phyloP scores from a whole-genome alignment of 2,113 vertebrate genomes.

The Etia nguti region DNA sequence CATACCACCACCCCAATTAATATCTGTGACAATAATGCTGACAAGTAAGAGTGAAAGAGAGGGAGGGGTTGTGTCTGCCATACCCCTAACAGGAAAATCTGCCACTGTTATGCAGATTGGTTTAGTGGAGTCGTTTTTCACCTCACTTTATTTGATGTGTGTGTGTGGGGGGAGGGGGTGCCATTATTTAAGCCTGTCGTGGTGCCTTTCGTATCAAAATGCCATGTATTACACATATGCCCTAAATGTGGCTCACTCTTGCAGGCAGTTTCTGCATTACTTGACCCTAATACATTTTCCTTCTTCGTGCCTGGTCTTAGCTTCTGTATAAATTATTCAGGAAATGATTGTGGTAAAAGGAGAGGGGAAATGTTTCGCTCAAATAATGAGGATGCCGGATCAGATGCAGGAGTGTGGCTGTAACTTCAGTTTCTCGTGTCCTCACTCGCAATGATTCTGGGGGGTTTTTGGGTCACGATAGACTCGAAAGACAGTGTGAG shows the following conservation, averaged over 20 bases:
- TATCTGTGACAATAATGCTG: conserved; percentile 33
- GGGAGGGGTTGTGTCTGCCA: conserved; percentile 20
- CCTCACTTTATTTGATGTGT: conserved; percentile 22
- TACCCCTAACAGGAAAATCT: conserved; percentile 26
- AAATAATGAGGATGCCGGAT: conserved; percentile 6
- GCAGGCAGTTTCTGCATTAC: conserved; percentile 34
- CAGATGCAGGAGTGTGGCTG: background rate
- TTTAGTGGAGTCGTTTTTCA: conserved; percentile 14
- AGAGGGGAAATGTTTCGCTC: conserved; percentile 23
- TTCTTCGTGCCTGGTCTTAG: conserved; percentile 48
- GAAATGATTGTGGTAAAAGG: conserved; percentile 52
- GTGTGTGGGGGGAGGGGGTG: background rate
- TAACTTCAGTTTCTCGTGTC: background rate
- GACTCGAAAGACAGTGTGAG: conserved; percentile 1
- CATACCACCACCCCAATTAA: background rate
- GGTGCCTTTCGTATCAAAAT: conserved; percentile 8
- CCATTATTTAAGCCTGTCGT: conserved; percentile 25
- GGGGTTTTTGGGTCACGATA: background rate
- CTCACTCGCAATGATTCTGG: background rate
- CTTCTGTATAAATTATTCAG: conserved; percentile 59
- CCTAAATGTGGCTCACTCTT: conserved; percentile 42
- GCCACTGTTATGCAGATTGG: conserved; percentile 60
- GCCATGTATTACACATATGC: conserved; percentile 25
- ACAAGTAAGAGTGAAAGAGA: conserved; percentile 2
- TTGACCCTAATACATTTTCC: conserved; percentile 65